Base-by-base conservation (phyloP, 2,113 vertebrate genomes). In the Calonectris borealis region DNA sequence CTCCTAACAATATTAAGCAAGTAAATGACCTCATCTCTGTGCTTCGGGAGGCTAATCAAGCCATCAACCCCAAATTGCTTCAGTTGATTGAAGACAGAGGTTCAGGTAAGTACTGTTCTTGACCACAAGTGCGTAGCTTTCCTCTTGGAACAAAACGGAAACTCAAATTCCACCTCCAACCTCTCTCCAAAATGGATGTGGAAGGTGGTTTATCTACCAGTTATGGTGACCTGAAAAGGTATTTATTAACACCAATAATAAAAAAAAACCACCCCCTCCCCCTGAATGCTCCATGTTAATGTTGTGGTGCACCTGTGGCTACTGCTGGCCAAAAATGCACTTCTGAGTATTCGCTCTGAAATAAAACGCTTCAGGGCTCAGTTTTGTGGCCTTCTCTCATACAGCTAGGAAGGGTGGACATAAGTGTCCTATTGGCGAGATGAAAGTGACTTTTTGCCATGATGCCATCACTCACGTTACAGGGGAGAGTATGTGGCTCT, bases 1-100 rank as follows among this genome's bases (percentile, higher is more conserved):
- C 99, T 98, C 99, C 99, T 98, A 99, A 99, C 98, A 99, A 99
- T 98, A 99, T 99, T 98, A 99, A 99, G 98, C 99, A 99, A 98
- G 99, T 99, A 96, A 99, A 98, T 96, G 99, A 99, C 98, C 99
- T 99, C 98, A 99, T 99, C 98, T 99, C 99, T 99, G 99, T 99
- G 98, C 99, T 99, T 98, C 99, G 99, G 3, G 99, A 99, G 98
- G 99, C 99, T 97, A 99, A 99, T 98, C 99, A 99, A 98, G 99
- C 99, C 97, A 99, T 99, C 98, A 99, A 99, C 98, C 99, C 99
- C 96, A 99, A 99, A 97, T 99, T 99, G 96, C 99, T 99, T 95
- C 99, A 99, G 98, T 98, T 99, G 98, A 97, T 99, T 88, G 99
- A 99, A 98, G 99, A 99, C 98, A 99, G 99, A 99, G 99, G 99